Base-by-base conservation (phyloP, 1,140 invertebrate genomes). In the Ylistrum balloti region DNA sequence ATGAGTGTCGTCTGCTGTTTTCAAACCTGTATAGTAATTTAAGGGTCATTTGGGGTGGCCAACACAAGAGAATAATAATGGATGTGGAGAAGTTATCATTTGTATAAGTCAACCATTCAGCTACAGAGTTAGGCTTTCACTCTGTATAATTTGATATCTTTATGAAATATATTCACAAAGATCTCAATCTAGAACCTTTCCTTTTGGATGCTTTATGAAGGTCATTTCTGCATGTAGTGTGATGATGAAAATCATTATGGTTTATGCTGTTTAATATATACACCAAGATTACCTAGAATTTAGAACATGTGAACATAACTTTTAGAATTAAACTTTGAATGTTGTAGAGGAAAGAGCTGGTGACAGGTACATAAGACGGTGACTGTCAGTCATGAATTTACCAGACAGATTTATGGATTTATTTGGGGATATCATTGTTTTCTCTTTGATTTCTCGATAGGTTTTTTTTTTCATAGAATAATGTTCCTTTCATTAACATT, bases 11-110 rank as follows among this genome's bases (percentile, higher is more conserved):
- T n/a, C 56, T 38, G 56, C 22, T 28, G 56, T 28, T 74, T 74
- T 28, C 56, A 28, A 74, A 74, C 56, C 56, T 74, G 56, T 74
- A n/a, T 74, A 74, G 56, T 74, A 28, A 74, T 74, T 74, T 74
- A 74, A 74, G 56, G 56, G 56, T 74, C 56, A 74, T 74, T 74
- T 74, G n/a, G 28, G 56, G 56, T 74, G 56, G 28, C 56, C 56
- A 74, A 74, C n/a, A 74, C 56, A 74, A 74, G 1, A 74, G 56
- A 28, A 11, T 5, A 9, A 74, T 74, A 74, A 74, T 74, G 56
- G n/a, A n/a, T n/a, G 7, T 74, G 56, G 56, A 74, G n/a, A 74
- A 74, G 22, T 74, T 74, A 17, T 28, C n/a, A 74, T 74, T 74
- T 74, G 56, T 74, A 74, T 28, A 74, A 74, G 56, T 5, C 56